Base-by-base conservation (phyloP, 2,888 invertebrate species). In the Ctena decussata region DNA sequence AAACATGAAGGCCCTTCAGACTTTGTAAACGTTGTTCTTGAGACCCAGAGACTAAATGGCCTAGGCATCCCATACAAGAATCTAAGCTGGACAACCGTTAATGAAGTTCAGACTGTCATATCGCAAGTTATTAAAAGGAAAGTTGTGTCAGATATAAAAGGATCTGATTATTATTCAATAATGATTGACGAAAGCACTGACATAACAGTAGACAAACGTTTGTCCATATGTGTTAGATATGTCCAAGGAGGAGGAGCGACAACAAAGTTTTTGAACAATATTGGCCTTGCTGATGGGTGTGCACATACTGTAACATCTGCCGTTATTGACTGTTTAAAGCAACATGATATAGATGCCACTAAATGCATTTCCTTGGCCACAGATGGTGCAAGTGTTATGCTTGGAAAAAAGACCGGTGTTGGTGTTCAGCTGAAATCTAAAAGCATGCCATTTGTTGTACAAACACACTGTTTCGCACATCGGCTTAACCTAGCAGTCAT, bases 381-480 rank as follows among this genome's bases (percentile, higher is more conserved):
- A 44, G 82, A 85, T 72, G 76, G 79, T 21, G 77, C 85, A 6
- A 39, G 76, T 18, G 49, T 41, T 0, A 77, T 85, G 82, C 72
- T 32, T 32, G 77, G 80, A 15, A 75, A 44, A 46, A 80, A 77
- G 57, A 69, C 71, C n/a, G 83, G 80, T 0, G 82, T 87, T 53
- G 84, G 84, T 6, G 80, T 84, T 12, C 84, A 84, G 53, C 15
- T 86, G 0, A 53, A 72, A 32, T 37, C 77, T n/a, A 82, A 84
- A 71, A 72, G 49, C 49, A 37, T 77, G 5, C 80, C 87, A 27
- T 84, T 80, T 53, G 3, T 46, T 18, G 39, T 81, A 2, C 80
- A 80, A 27, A 78, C 71, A 8, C 80, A 83, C 65, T 86, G 84
- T 65, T 12, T 79, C n/a, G 81, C 82, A 8, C 79, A 83, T 44